Base-by-base conservation (phyloP, 2,797 vertebrate species). In the Smutsia temminckii region DNA sequence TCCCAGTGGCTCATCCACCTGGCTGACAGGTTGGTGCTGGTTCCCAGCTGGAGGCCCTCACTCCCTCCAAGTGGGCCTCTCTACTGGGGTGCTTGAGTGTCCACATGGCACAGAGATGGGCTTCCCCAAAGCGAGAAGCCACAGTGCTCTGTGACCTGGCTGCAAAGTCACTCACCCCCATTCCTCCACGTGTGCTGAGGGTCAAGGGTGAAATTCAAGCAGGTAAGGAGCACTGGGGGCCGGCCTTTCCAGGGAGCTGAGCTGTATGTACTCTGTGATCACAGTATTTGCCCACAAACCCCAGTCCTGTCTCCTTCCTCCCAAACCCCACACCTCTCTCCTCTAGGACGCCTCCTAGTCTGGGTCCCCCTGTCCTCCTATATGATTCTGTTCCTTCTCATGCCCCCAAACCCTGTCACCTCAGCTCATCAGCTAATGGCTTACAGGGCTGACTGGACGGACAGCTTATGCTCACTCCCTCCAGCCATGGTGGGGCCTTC, bases 61-160 rank as follows among this genome's bases (percentile, higher is more conserved):
- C 20, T 29, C 55, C 25, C 20, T 51, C 64, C 23, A 5, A 0
- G 0, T 2, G 32, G 59, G 8, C 29, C 53, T 71, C 66, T 69
- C 83, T 29, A 0, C 0, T 3, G 29, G 66, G 42, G 11, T 14
- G 27, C 51, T 32, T 40, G 23, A 59, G n/a, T n/a, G 2, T 37
- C 49, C 68, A 40, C 13, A 4, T 20, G 61, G 71, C 40, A 3
- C 29, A 68, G 18, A 0, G 1, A 68, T 42, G 5, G 27, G 37
- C 75, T 86, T 32, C 16, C 37, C 53, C 5, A 42, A 34, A 55
- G 9, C 4, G 0, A 74, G 46, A 46, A 46, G 46, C 46, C 46
- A 46, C 2, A 46, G 46, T 46, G 9, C 46, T 46, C 46, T 46
- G 1, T 46, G 46, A 46, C 46, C 46, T 11, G 46, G 46, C 46